Evolutionary conservation across 2,797 vertebrate species (phyloP), one percentile per base, ranked within the genome.

Genomic region (Aplochiton taeniatus): DNA sequence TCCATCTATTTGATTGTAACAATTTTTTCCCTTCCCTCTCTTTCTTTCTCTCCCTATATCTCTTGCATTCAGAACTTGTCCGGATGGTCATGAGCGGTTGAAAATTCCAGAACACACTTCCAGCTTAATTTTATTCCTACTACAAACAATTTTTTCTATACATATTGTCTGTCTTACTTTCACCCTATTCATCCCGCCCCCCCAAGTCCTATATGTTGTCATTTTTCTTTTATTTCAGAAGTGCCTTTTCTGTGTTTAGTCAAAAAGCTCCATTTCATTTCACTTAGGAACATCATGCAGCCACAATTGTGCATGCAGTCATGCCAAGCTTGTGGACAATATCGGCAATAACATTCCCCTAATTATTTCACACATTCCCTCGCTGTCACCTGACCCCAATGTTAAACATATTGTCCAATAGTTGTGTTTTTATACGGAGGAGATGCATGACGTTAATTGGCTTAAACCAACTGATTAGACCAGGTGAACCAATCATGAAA

Each of bases 51-150:
- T 63, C 46, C 18, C 10, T 45, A 47, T 55, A 49, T 14, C 42
- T 49, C 56, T 54, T 11, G 9, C 31, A 41, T 11, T 42, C 87
- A 93, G 92, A 93, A 78, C 91, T 93, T 0, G 89, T 92, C 72
- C 85, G 89, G 77, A 90, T 91, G 92, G 92, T 93, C 75, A 91
- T 92, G 90, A 93, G 84, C 0, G 90, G 90, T 64, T 92, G 83
- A 93, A 77, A 68, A 72, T 63, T 78, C 66, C 58, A 60, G 74
- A 55, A 61, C 66, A 59, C 76, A 55, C 69, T 65, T 82, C 73
- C 56, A 67, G 68, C 79, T 83, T 69, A 52, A 76, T 58, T 75
- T 68, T 52, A 76, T 58, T 72, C 56, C 49, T 20, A n/a, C n/a
- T n/a, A n/a, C n/a, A 9, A 46, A 62, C 75, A 8, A 68, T 70